Conservation (phyloP, 2,888 invertebrate species). For the Pogonocherus hispidulus region DNA sequence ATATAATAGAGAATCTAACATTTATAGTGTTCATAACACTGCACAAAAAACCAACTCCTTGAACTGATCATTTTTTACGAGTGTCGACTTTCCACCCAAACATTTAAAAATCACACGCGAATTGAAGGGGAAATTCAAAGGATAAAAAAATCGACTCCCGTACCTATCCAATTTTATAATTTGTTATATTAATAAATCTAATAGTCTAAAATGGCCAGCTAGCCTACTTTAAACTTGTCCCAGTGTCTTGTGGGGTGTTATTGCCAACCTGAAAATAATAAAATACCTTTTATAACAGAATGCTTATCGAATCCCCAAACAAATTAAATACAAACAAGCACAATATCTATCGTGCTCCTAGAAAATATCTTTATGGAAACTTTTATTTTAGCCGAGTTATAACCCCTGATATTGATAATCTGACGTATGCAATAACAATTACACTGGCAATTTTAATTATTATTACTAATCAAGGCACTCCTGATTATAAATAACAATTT, state of each 20-base stretch:
- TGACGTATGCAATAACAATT: no score
- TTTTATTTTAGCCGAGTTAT: no score
- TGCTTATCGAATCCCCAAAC: no score
- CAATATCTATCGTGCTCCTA: no score
- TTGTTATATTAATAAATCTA: slow-evolving; percentile 66
- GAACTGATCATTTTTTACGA: slow-evolving; percentile 58
- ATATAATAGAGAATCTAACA: slow-evolving; percentile 68
- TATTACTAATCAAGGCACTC: no score
- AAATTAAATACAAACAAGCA: no score
- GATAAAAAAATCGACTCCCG: slow-evolving; percentile 51
- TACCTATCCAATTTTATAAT: slow-evolving; percentile 64
- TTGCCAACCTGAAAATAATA: slow-evolving; percentile 62
- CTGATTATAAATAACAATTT: no score
- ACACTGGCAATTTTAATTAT: no score
- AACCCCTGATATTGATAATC: no score
- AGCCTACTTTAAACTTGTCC: slow-evolving; percentile 66
- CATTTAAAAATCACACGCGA: slow-evolving; percentile 46
- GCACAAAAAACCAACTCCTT: slow-evolving; percentile 64
- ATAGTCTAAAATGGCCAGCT: slow-evolving; percentile 64
- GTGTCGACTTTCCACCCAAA: slow-evolving; percentile 47
- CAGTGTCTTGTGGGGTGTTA: slow-evolving; percentile 65
- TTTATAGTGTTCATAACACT: slow-evolving; percentile 66
- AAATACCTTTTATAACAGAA: slow-evolving; percentile 10
- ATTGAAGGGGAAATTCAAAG: slow-evolving; percentile 40
- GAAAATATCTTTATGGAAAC: no score